Evolutionary conservation across 2,113 vertebrate species (phyloP).

Genomic region (Piliocolobus tephrosceles): DNA sequence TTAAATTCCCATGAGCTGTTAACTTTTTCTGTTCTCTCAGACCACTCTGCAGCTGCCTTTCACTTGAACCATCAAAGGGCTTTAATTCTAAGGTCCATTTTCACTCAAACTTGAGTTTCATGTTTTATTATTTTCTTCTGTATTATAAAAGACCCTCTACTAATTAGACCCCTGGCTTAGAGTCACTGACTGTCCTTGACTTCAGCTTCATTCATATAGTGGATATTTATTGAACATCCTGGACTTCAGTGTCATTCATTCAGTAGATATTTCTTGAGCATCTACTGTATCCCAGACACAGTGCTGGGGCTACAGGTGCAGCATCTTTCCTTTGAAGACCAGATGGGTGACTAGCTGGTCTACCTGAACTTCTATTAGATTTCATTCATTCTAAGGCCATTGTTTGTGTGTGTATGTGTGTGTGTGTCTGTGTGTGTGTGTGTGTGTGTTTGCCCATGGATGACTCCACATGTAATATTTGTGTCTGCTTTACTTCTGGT

Average conservation of each 20-base stretch:
- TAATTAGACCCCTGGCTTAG: background rate
- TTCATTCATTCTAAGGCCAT: background rate
- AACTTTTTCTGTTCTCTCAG: background rate
- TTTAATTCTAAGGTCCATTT: background rate
- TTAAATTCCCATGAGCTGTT: background rate
- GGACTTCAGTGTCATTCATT: background rate
- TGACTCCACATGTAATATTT: background rate
- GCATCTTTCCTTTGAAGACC: background rate
- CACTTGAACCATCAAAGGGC: background rate
- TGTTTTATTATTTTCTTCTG: background rate
- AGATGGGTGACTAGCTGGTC: background rate
- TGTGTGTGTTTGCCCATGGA: no score
- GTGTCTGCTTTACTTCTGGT: background rate
- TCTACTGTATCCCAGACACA: background rate
- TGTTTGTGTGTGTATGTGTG: background rate
- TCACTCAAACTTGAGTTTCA: background rate
- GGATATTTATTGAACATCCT: no score
- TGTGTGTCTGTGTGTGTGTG: no score
- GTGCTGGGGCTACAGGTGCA: background rate
- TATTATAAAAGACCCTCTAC: background rate
- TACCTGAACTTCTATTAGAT: background rate
- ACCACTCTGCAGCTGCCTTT: accelerated
- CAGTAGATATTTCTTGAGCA: no score
- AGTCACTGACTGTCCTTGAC: background rate
- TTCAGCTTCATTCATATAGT: background rate